Evolutionary conservation across 2,888 invertebrate genomes (phyloP), one percentile per base, ranked within the genome.

Genomic region (Amblyteles armatorius): DNA sequence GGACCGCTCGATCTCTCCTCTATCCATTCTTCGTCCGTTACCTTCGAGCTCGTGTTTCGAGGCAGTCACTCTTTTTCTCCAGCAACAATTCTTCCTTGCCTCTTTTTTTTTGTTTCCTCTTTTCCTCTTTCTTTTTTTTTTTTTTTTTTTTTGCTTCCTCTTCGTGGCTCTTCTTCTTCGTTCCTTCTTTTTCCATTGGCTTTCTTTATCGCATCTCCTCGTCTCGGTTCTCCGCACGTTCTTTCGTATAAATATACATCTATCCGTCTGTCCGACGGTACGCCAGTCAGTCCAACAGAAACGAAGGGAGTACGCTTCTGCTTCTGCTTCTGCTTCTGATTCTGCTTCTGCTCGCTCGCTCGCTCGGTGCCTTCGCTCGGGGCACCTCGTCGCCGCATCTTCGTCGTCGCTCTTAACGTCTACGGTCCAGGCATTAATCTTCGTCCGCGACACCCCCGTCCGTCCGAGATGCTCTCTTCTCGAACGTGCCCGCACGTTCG

Each of bases 361-460:
- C 29, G 72, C 72, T 29, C 67, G 76, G 63, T 44, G 44, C 44
- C 16, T 4, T 44, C 44, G 44, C 44, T 44, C 44, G 78, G 65
- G 36, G 57, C 69, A 60, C 73, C 60, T 81, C 74, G 60, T 72
- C 83, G 74, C 74, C 71, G 80, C 80, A 40, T 81, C 81, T 48
- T 76, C 81, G 74, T 72, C 83, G 74, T 79, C 71, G 80, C 80
- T 79, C 84, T 78, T 82, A 84, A 82, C 84, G 84, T 84, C 84
- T 40, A 79, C 78, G 65, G 71, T 82, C 74, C 73, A 40, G 74
- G 82, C 84, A 84, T 84, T 84, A 84, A 84, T 84, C 84, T 84
- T 84, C 84, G 82, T 84, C 82, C 77, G 78, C 80, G 80, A 83
- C 83, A 83, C 84, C 84, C 84, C 80, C 80, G 82, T 74, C 55